Conservation (phyloP, 2,888 invertebrate genomes). For the Nemotelus nigrinus region DNA sequence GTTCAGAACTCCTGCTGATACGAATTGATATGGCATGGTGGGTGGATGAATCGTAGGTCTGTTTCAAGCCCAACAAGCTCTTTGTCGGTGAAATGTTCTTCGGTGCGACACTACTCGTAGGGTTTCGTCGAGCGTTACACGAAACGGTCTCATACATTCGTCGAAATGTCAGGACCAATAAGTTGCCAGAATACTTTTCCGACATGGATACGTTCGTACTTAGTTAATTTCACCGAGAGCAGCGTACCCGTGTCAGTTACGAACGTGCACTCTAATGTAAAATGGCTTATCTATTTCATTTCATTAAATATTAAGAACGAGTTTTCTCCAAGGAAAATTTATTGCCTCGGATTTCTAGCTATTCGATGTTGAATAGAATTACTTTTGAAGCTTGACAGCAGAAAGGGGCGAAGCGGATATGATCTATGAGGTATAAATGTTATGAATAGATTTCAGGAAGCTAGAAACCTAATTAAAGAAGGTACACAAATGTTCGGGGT, state of each 20-base stretch:
- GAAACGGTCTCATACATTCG: background rate
- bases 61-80: background rate
- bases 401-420: too few relatives aligned
- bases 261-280: conserved; percentile 30
- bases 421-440: too few relatives aligned
- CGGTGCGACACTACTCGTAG: too few relatives aligned
- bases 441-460: too few relatives aligned
- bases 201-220: conserved; percentile 31
- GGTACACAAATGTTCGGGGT: too few relatives aligned
- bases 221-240: conserved; percentile 26
- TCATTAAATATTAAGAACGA: conserved; percentile 31
- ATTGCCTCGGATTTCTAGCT: background rate
- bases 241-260: conserved; percentile 22
- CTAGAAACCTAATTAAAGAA: too few relatives aligned
- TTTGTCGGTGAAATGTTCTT: too few relatives aligned
- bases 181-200: conserved; percentile 35
- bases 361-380: too few relatives aligned
- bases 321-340: conserved; percentile 21
- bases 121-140: background rate
- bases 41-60: conserved; percentile 11
- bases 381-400: too few relatives aligned
- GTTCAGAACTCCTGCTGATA: conserved; percentile 47
- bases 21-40: conserved; percentile 18
- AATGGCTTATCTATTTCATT: conserved; percentile 38
- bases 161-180: conserved; percentile 36